Evolutionary conservation across 2,888 invertebrate genomes (phyloP), one percentile per base, ranked within the genome.

Genomic region (Siphlonurus alternatus): DNA sequence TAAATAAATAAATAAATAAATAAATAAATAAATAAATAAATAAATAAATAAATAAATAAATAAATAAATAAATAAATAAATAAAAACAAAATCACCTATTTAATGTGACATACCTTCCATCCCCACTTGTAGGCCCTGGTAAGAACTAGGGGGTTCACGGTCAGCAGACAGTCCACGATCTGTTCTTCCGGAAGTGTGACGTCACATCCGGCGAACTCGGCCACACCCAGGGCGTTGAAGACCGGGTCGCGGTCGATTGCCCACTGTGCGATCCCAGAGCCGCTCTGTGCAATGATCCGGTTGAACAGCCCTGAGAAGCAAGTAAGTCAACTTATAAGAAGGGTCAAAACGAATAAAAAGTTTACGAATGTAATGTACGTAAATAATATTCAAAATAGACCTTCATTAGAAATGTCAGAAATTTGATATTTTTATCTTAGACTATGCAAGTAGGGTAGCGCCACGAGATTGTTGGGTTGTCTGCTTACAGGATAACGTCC

Each of bases 191-290:
- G 22, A 10, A 1, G 3, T n/a, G n/a, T n/a, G 22, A n/a, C n/a
- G 22, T 61, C 20, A 2, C 64, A 64, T 18, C 25, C 24, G 2
- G 53, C 3, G 20, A 7, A 2, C 20, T 7, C 22, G 22, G 61
- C 61, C 51, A 64, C 20, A 15, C n/a, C 20, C 15, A 1, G 19
- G 19, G 64, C 64, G 53, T 25, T 22, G 1, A n/a, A 1, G n/a
- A 61, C 18, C 23, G 61, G 64, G 25, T 64, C 61, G 24, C n/a
- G n/a, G 7, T 5, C 25, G 3, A 53, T 53, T 2, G 61, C 64
- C 64, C 64, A 64, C 1, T 61, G 23, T 1, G 64, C 51, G n/a
- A 61, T 60, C 54, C 53, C 64, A 23, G 64, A 23, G 7, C 64
- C 64, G 23, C 64, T 60, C 23, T 64, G 64, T 18, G 61, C 20